Percentiles rank a stretch among this genome's conserved stretches.
These are phyloP conservation scores for Phyllotis vaccarum DNA, from an alignment of 2,797 vertebrate genomes.

Conservation along the genomic window DNA sequence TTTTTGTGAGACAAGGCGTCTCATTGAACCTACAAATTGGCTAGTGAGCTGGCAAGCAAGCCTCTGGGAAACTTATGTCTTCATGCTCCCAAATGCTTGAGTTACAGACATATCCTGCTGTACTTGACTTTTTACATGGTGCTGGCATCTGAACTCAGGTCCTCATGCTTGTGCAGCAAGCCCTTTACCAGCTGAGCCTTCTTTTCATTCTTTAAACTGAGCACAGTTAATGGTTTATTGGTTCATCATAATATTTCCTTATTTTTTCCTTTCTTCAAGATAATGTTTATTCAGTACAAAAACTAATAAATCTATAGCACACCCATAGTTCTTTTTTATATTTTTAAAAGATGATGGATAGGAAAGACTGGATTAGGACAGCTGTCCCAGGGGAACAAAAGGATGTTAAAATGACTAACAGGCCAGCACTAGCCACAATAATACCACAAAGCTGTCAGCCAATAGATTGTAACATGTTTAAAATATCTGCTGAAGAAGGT, in stretches of 20 bases:
- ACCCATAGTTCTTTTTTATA: slow-evolving; percentile 36
- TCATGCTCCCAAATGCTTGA: background rate
- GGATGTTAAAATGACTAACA: background rate
- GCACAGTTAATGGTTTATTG: slow-evolving; percentile 17
- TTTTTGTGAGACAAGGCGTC: background rate
- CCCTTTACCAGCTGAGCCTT: background rate
- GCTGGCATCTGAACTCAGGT: background rate
- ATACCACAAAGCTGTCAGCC: background rate
- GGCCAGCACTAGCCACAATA: slow-evolving; percentile 32
- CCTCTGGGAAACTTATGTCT: background rate
- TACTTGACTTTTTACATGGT: background rate
- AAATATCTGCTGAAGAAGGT: slow-evolving; percentile 16
- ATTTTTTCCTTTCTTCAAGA: slow-evolving; percentile 22
- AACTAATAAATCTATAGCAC: slow-evolving; percentile 20
- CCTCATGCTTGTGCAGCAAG: background rate
- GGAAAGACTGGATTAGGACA: background rate
- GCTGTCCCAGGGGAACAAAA: background rate
- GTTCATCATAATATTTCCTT: slow-evolving; percentile 22
- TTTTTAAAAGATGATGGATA: background rate
- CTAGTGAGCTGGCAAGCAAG: background rate
- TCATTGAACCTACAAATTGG: background rate
- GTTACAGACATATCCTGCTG: background rate
- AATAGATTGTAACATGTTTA: slow-evolving; percentile 1
- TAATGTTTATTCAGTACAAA: slow-evolving; percentile 42
- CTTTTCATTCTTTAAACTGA: slow-evolving; percentile 15